These are phyloP conservation scores for Microtus ochrogaster DNA, from an alignment of 2,113 vertebrate species.

Conservation along the genomic window DNA sequence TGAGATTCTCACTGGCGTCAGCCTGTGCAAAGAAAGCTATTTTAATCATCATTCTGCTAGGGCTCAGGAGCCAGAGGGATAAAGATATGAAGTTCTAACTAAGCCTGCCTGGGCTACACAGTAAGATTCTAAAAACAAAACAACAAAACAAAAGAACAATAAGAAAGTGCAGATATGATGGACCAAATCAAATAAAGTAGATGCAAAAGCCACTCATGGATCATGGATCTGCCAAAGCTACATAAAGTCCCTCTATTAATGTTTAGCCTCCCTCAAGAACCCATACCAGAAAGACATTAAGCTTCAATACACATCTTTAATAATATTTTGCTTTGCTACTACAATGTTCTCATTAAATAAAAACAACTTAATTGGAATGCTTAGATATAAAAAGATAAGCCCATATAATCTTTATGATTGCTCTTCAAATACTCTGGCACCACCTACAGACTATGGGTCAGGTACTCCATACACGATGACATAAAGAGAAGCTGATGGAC, in stretches of 20 bases:
- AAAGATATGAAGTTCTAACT: background rate
- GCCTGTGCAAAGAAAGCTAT: background rate
- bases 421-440: background rate
- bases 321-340: conserved; percentile 40
- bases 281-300: background rate
- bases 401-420: conserved; percentile 29
- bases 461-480: background rate
- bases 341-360: conserved; percentile 65
- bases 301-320: conserved; percentile 42
- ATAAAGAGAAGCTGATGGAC: conserved; percentile 53
- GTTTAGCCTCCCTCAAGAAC: background rate
- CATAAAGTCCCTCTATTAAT: background rate
- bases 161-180: conserved; percentile 16
- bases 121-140: background rate
- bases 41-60: background rate
- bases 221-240: background rate
- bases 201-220: background rate
- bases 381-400: background rate
- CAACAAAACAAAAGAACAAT: background rate
- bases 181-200: background rate
- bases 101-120: background rate
- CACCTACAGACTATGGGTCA: background rate
- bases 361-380: conserved; percentile 39
- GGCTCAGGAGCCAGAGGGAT: background rate
- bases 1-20: conserved; percentile 38